Base-by-base conservation (phyloP, 1,140 invertebrate species). In the Hyposmocoma kahamanoa region DNA sequence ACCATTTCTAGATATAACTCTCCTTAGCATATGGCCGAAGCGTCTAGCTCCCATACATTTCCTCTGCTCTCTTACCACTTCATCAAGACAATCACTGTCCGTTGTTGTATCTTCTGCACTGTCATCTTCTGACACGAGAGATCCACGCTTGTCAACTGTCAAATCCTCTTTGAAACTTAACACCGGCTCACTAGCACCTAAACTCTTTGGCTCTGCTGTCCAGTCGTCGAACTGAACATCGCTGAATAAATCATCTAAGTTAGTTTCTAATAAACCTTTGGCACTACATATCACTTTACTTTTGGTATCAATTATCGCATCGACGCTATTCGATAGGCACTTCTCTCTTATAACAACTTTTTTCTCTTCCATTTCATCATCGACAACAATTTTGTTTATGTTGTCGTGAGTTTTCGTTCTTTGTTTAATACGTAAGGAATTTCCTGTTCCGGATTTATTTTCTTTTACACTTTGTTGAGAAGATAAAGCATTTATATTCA, bases 191-290 rank as follows among this genome's bases (percentile, higher is more conserved):
- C 79, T 84, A 32, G 72, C 70, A 50, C 78, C 80, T 45, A 84
- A 68, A 56, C 58, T 76, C 67, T 84, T 82, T 60, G 73, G 55
- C 60, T 77, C 76, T 3, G 22, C 59, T 41, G 47, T 53, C 68
- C 72, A 72, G 39, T 72, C 74, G 24, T 58, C 20, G 49, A 64
- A 72, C 39, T 72, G 53, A 50, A 70, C 66, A 60, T 84, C 78
- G 53, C 72, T 74, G 46, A 84, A 84, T 48, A 84, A 54, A 67
- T 85, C 81, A 59, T 85, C 81, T 74, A 85, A 67, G 80, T 85
- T 83, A 52, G 81, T 85, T 72, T 85, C 81, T 82, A 85, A 75
- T 71, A 85, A 72, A 77, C 81, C 81, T 85, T 85, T 84, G 81
- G 81, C 79, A 84, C 79, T 83, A 56, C 73, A 75, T 83, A 84